phyloP scores from a whole-genome alignment of 2,888 invertebrate genomes.

The Andrena fulva region DNA sequence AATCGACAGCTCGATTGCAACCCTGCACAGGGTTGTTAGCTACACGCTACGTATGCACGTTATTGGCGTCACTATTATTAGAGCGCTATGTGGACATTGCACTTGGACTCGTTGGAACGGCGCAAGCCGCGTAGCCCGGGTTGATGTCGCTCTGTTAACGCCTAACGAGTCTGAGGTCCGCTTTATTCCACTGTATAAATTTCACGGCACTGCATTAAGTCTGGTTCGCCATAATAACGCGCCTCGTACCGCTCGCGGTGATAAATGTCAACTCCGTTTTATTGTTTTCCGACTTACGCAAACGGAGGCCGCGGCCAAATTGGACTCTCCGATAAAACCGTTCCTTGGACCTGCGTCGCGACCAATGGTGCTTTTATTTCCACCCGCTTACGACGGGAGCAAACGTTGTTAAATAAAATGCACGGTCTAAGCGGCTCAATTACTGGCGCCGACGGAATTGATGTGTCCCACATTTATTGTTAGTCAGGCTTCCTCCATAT shows the following conservation, averaged over 20 bases:
- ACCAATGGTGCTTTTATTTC: neutral
- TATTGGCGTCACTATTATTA: conserved; percentile 57
- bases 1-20: conserved; percentile 43
- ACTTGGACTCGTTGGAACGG: conserved; percentile 36
- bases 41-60: conserved; percentile 10
- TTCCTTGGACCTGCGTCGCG: neutral
- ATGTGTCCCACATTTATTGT: too few species aligned
- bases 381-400: neutral
- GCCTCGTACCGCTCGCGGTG: conserved; percentile 27
- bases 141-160: conserved; percentile 58
- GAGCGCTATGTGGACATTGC: conserved; percentile 44
- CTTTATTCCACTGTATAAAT: conserved; percentile 50
- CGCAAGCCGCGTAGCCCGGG: conserved; percentile 10
- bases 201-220: conserved; percentile 42
- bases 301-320: conserved; percentile 21
- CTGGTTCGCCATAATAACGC: conserved; percentile 35
- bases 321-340: neutral
- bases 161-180: conserved; percentile 43
- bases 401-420: neutral
- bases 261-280: conserved; percentile 31
- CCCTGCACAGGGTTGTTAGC: neutral
- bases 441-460: neutral
- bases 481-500: too few species aligned
- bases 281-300: conserved; percentile 21
- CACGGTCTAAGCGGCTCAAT: neutral